phyloP scores from a whole-genome alignment of 1,140 invertebrate genomes.

The Drosophila rhopaloa region DNA sequence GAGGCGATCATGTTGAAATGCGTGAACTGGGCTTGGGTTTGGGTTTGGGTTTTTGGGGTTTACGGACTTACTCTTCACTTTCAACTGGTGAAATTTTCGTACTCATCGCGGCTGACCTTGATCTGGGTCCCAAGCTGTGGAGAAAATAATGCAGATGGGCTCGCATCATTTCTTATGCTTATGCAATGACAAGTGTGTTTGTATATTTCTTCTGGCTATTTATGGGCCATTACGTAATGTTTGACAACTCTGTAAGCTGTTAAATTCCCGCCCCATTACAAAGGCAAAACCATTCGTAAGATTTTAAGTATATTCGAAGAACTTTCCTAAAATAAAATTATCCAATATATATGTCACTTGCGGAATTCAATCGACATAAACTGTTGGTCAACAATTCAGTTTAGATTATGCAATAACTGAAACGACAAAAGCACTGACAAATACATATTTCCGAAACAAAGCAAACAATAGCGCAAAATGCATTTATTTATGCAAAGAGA shows the following conservation, averaged over 20 bases:
- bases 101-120: conserved; percentile 44
- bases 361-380: conserved; percentile 54
- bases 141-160: conserved; percentile 44
- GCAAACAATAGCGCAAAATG: conserved; percentile 56
- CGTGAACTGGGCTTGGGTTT: conserved; percentile 28
- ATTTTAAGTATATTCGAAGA: neutral
- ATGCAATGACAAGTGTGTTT: conserved; percentile 39
- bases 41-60: neutral
- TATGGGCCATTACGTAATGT: conserved; percentile 25
- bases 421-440: conserved; percentile 41
- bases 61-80: conserved; percentile 38
- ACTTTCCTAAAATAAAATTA: neutral
- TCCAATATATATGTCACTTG: conserved; percentile 54
- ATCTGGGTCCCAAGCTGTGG: conserved; percentile 35
- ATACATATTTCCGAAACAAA: conserved; percentile 53
- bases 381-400: conserved; percentile 60
- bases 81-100: conserved; percentile 51
- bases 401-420: conserved; percentile 39
- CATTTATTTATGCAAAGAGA: conserved; percentile 76
- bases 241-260: neutral
- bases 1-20: conserved; percentile 50
- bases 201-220: conserved; percentile 40
- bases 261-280: neutral
- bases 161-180: conserved; percentile 51
- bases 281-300: too few species aligned